Percentiles rank a stretch among this genome's conserved stretches.
Conservation (phyloP, 1,140 invertebrate genomes). For the Saccostrea glomerata region DNA sequence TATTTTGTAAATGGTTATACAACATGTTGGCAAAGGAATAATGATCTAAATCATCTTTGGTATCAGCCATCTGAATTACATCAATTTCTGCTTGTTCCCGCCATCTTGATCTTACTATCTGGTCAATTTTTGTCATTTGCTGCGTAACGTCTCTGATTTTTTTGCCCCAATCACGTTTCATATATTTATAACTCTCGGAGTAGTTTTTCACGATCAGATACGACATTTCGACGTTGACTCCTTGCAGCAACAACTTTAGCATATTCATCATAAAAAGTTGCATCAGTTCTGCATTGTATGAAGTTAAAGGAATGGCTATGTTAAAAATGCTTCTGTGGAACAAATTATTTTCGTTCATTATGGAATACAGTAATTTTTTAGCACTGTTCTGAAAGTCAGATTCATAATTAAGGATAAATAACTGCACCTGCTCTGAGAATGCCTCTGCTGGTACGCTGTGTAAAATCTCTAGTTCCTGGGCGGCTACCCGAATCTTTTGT, state of each 20-base stretch:
- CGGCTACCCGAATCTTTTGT: conserved; percentile 26
- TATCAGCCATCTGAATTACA: not conserved
- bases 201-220: conserved; percentile 34
- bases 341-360: conserved; percentile 19
- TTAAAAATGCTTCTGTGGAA: conserved; percentile 36
- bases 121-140: conserved; percentile 15
- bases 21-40: conserved; percentile 3
- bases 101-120: conserved; percentile 6
- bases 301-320: not conserved
- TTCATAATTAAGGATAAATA: conserved; percentile 45
- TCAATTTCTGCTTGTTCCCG: conserved; percentile 35
- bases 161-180: conserved; percentile 15
- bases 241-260: conserved; percentile 30
- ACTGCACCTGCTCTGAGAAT: not conserved
- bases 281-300: conserved; percentile 6
- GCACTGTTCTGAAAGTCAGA: conserved; percentile 46
- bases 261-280: conserved; percentile 34
- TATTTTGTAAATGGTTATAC: conserved; percentile 36
- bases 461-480: conserved; percentile 35
- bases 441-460: not conserved
- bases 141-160: conserved; percentile 16
- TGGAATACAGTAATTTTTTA: conserved; percentile 38
- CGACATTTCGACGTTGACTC: conserved; percentile 37
- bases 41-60: conserved; percentile 24
- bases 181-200: conserved; percentile 2